Evolutionary conservation across 2,113 vertebrate genomes (phyloP).

Genomic region (Platanista minor): DNA sequence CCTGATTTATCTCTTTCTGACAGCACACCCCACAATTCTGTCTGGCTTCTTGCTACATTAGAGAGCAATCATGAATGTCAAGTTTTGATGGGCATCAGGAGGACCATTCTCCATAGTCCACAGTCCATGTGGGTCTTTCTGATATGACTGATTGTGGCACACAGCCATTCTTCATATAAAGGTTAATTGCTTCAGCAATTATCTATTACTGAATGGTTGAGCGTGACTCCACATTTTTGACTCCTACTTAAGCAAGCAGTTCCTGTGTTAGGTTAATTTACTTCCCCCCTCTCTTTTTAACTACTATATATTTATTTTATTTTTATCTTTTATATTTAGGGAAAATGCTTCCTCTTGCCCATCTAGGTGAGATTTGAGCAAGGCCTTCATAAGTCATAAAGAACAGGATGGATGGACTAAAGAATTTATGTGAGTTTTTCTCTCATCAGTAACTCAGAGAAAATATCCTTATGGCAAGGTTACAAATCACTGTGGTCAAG

Average conservation of each 20-base stretch:
- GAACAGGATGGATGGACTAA: background rate
- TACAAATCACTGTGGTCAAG: background rate
- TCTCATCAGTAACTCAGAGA: background rate
- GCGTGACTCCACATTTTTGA: background rate
- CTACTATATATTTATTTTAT: background rate
- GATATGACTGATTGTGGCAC: constrained; percentile 29
- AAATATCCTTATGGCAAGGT: background rate
- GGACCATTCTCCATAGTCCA: background rate
- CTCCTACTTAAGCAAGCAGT: background rate
- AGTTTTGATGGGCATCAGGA: constrained; percentile 15
- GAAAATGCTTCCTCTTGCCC: background rate
- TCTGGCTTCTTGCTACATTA: constrained; percentile 38
- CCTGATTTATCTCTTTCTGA: constrained; percentile 36
- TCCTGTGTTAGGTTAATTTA: background rate
- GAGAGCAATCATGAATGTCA: constrained; percentile 17
- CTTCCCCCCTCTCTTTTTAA: constrained; percentile 5
- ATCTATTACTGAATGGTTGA: background rate
- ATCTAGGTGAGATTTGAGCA: background rate
- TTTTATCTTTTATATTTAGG: background rate
- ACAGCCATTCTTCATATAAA: constrained; percentile 25
- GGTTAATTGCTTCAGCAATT: constrained; percentile 59
- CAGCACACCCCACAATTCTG: constrained; percentile 3
- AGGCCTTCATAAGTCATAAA: background rate
- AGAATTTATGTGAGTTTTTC: background rate
- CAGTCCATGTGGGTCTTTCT: background rate